Conservation (phyloP, 2,113 vertebrate genomes). For the Pterophyllum scalare region DNA sequence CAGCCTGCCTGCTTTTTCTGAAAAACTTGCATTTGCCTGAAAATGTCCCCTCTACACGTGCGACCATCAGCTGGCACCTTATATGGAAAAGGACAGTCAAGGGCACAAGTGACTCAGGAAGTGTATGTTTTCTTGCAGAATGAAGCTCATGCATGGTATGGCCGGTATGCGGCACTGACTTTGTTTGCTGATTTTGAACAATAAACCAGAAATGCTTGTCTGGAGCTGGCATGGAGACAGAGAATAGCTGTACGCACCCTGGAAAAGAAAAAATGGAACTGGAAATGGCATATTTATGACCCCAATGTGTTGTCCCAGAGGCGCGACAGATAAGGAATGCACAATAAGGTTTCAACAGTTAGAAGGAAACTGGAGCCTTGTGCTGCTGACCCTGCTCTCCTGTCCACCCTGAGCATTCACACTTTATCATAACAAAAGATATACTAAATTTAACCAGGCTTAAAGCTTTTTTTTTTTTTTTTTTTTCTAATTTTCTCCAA, state of each 20-base stretch:
- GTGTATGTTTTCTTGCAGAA: slow-evolving; percentile 23
- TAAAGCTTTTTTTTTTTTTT: slow-evolving; percentile 25
- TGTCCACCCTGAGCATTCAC: slow-evolving; percentile 31
- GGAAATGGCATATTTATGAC: slow-evolving; percentile 64
- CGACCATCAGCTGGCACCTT: slow-evolving; percentile 11
- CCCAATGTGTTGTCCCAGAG: slow-evolving; percentile 15
- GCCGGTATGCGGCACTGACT: slow-evolving; percentile 62
- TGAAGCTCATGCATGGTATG: slow-evolving; percentile 52
- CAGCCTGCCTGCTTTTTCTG: background rate
- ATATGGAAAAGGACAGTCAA: slow-evolving; percentile 36
- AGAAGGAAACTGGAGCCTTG: slow-evolving; percentile 61
- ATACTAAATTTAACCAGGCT: slow-evolving; percentile 55
- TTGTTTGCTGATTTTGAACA: slow-evolving; percentile 46
- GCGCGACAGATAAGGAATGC: slow-evolving; percentile 8
- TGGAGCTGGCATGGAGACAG: slow-evolving; percentile 47
- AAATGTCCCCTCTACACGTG: background rate
- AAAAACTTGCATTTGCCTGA: background rate
- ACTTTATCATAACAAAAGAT: slow-evolving; percentile 67
- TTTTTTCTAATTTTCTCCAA: background rate
- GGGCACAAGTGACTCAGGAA: slow-evolving; percentile 31
- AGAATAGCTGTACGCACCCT: slow-evolving; percentile 35
- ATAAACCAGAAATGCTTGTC: slow-evolving; percentile 34
- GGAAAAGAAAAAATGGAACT: slow-evolving; percentile 23
- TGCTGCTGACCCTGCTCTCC: slow-evolving; percentile 47
- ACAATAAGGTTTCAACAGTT: slow-evolving; percentile 57